Evolutionary conservation across 2,888 invertebrate species (phyloP), one percentile per base, ranked within the genome.

Genomic region (Mythimna albipuncta): DNA sequence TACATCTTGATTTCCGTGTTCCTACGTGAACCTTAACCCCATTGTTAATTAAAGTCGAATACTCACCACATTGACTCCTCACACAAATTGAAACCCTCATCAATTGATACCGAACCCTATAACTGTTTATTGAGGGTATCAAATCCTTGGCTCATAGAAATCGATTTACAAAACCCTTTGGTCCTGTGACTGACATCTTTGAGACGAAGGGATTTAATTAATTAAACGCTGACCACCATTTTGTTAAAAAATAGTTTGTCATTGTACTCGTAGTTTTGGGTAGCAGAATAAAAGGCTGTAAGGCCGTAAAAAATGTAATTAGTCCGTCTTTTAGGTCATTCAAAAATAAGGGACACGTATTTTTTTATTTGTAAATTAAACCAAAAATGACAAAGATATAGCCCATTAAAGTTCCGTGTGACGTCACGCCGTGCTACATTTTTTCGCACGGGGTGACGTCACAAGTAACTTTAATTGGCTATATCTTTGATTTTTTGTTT

Each of bases 171-270:
- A 50, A 69, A 62, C 57, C 62, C 47, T 64, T 77, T 57, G 62
- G 57, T 35, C 19, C 81, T 81, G 77, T 57, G 38, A 77, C 21
- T 77, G 78, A 77, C 82, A 63, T 69, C 62, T 65, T 64, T 26
- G 32, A 61, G 64, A 54, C 32, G 68, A 47, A 69, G 57, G 70
- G 57, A 58, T n/a, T 58, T 50, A 65, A 82, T 77, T 77, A 77
- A 82, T 82, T 77, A 44, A 77, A 69, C 11, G n/a, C 11, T 82
- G 50, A 54, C 78, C 78, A 69, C 58, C 58, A 63, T 50, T 69
- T 77, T 69, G 64, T 63, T 38, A 50, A 54, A 44, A 32, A 76
- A 38, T 47, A 19, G 61, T 21, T 19, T 16, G 21, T 57, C 7
- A 11, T 68, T 68, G 21, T 38, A 38, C 38, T 38, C 38, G 38